Percentiles rank a stretch among this genome's conserved stretches.
Conservation (phyloP, 2,797 vertebrate species). For the Graptemys geographica region DNA sequence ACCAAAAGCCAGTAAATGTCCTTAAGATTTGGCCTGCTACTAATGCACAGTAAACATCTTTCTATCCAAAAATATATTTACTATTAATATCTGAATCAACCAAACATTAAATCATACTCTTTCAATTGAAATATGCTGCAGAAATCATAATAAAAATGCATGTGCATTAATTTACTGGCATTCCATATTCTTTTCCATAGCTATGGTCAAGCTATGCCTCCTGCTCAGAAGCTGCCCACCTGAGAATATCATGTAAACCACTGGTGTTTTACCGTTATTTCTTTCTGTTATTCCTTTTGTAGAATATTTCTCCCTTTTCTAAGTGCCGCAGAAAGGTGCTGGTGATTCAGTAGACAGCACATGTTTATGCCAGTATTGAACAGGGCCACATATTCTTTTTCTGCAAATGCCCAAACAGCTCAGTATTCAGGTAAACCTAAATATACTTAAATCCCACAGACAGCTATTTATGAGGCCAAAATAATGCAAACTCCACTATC, state of each 20-base stretch:
- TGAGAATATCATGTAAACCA: neutral
- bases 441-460: neutral
- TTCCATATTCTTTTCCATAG: neutral
- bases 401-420: neutral
- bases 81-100: constrained; percentile 6
- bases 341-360: neutral
- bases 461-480: constrained; percentile 3
- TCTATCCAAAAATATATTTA: neutral
- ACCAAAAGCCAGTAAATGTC: constrained; percentile 15
- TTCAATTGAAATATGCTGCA: neutral
- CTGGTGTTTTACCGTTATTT: neutral
- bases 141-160: neutral
- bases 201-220: neutral
- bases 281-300: neutral
- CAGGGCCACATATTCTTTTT: neutral
- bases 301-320: neutral
- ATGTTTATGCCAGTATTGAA: neutral
- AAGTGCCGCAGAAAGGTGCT: neutral
- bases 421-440: neutral
- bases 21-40: neutral
- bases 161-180: neutral
- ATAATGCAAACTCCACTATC: neutral
- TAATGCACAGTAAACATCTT: constrained; percentile 8
- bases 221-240: neutral
- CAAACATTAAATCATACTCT: constrained; percentile 7